Evolutionary conservation across 2,113 vertebrate genomes (phyloP).

Genomic region (Thomomys bottae): DNA sequence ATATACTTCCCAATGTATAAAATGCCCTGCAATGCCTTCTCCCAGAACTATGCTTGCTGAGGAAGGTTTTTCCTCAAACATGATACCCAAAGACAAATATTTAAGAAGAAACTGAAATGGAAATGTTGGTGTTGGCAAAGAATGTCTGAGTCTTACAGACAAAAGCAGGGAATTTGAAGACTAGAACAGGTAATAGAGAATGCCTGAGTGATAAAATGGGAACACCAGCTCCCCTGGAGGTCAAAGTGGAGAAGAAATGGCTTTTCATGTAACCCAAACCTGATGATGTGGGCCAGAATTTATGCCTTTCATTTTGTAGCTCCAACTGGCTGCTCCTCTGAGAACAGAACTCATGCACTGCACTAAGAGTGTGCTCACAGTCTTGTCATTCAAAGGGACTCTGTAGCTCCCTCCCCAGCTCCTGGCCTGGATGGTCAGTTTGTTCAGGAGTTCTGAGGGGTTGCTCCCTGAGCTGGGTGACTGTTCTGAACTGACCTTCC

Average conservation of each 20-base stretch:
- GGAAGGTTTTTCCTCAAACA: not conserved
- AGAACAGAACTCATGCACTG: not conserved
- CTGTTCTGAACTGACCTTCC: not conserved
- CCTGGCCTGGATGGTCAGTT: not conserved
- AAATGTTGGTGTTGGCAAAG: not conserved
- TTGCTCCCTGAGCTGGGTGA: not conserved
- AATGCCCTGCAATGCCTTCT: not conserved
- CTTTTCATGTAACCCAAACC: not conserved
- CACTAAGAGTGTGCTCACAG: not conserved
- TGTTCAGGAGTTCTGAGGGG: not conserved
- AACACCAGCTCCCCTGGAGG: not conserved
- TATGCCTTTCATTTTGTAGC: not conserved
- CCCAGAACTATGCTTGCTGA: not conserved
- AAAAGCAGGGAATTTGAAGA: not conserved
- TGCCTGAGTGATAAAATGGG: not conserved
- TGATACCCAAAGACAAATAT: not conserved
- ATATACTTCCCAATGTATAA: not conserved
- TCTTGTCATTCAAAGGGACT: not conserved
- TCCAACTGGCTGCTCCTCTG: not conserved
- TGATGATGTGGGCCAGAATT: not conserved
- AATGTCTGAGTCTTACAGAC: not conserved
- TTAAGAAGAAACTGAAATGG: slow-evolving; percentile 18
- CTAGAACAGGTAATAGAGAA: accelerated
- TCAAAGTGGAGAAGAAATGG: not conserved
- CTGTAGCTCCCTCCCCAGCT: not conserved